Conservation (phyloP, 2,797 vertebrate genomes). For the Huso huso region DNA sequence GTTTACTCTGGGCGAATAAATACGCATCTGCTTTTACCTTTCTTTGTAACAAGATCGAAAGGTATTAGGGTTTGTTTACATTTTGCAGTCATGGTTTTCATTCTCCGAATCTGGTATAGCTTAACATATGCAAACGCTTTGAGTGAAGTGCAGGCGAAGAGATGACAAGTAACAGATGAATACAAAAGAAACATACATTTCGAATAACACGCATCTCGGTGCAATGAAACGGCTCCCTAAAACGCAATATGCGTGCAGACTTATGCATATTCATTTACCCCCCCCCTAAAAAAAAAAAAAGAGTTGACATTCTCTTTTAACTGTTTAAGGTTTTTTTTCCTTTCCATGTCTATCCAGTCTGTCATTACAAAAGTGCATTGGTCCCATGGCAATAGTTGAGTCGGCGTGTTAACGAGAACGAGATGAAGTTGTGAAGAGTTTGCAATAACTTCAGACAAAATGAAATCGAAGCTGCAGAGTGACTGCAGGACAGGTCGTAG, state of each 20-base stretch:
- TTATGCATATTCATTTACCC: slow-evolving; percentile 20
- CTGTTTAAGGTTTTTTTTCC: slow-evolving; percentile 14
- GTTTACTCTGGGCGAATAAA: no score
- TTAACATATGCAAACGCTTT: slow-evolving; percentile 16
- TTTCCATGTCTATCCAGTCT: slow-evolving; percentile 11
- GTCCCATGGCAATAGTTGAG: slow-evolving; percentile 19
- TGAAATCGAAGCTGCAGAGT: no score
- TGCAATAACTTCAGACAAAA: no score
- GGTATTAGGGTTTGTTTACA: slow-evolving; percentile 8
- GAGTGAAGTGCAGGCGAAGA: slow-evolving; percentile 11
- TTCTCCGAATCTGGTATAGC: background rate
- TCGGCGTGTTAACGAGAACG: slow-evolving; percentile 11
- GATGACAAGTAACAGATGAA: slow-evolving; percentile 17
- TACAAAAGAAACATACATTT: slow-evolving; percentile 17
- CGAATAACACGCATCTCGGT: slow-evolving; percentile 14
- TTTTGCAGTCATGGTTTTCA: slow-evolving; percentile 13
- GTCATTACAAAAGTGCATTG: slow-evolving; percentile 16
- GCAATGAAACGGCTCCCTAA: slow-evolving; percentile 15
- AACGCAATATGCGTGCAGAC: slow-evolving; percentile 7
- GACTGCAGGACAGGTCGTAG: no score
- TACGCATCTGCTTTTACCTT: no score
- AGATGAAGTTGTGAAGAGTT: no score
- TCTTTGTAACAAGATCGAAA: background rate
- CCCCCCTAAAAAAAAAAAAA: slow-evolving; percentile 15
- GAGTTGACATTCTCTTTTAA: slow-evolving; percentile 22